phyloP scores from a whole-genome alignment of 2,113 vertebrate species.

The Triplophysa siluroides region DNA sequence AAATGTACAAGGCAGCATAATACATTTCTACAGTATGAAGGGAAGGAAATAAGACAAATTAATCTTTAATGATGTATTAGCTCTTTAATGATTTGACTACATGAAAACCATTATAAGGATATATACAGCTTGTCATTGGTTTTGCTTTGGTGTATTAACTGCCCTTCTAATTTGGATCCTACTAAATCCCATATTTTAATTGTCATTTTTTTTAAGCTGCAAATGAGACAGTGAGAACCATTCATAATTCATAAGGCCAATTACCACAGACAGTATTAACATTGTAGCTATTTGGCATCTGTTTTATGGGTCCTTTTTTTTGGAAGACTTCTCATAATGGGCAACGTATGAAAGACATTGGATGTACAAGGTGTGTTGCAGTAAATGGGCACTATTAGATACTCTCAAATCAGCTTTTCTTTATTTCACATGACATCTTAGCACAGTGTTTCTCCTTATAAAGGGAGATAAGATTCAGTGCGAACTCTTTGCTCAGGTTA shows the following conservation, averaged over 20 bases:
- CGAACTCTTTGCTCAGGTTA: conserved; percentile 24
- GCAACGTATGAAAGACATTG: background rate
- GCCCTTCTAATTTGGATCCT: background rate
- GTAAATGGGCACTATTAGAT: conserved; percentile 20
- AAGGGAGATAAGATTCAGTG: background rate
- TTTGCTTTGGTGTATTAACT: conserved; percentile 21
- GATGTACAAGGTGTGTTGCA: background rate
- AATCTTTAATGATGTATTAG: conserved; percentile 26
- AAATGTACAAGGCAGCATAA: background rate
- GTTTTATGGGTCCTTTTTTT: background rate
- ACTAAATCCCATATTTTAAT: background rate
- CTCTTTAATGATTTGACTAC: conserved; percentile 32
- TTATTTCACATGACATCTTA: conserved; percentile 19
- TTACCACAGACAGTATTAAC: conserved; percentile 19
- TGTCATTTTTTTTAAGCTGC: too few relatives aligned
- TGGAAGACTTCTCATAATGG: background rate
- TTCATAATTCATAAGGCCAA: conserved; percentile 22
- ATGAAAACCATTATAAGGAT: conserved; percentile 35
- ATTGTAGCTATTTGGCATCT: background rate
- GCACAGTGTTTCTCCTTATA: conserved; percentile 25
- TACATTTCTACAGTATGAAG: background rate
- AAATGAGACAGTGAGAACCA: background rate
- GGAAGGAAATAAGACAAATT: conserved; percentile 32
- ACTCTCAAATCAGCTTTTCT: conserved; percentile 38
- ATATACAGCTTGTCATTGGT: conserved; percentile 4